Evolutionary conservation across 2,797 vertebrate species (phyloP).

Genomic region (Emydoidea blandingii): DNA sequence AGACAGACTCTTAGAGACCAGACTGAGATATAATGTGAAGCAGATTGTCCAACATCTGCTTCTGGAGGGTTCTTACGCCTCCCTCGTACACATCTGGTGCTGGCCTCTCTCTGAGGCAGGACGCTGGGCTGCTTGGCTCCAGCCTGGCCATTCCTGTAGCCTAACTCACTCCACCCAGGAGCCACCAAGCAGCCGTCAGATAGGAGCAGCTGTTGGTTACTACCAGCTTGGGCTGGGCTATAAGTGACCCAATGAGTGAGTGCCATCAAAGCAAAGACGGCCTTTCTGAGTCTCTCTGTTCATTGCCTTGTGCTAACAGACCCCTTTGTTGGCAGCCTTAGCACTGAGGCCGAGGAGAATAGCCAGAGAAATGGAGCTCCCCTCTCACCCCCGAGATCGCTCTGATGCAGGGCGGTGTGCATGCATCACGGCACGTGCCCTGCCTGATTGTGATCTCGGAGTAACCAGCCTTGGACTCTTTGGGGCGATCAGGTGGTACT

Average conservation of each 20-base stretch:
- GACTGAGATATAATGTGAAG: background rate
- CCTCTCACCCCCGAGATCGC: background rate
- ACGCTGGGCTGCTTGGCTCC: background rate
- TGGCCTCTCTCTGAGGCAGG: background rate
- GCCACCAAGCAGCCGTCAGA: background rate
- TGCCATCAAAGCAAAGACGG: background rate
- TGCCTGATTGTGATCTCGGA: background rate
- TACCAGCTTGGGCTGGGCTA: background rate
- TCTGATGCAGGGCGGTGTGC: background rate
- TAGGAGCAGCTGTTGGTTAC: background rate
- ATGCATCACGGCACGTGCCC: background rate
- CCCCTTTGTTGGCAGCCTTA: background rate
- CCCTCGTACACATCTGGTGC: background rate
- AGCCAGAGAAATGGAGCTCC: background rate
- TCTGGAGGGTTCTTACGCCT: background rate
- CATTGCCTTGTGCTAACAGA: background rate
- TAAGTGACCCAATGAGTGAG: background rate
- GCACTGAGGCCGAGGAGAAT: background rate
- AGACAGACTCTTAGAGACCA: background rate
- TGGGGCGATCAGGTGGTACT: background rate
- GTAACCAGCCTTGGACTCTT: too few species aligned
- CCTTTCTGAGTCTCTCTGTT: background rate
- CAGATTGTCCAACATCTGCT: background rate
- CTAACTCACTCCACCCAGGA: background rate
- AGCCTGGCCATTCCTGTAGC: background rate